A percentile compares a stretch with the other conserved stretches of the same genome.
phyloP scores from a whole-genome alignment of 2,888 invertebrate species.

The Crocallis elinguaria region DNA sequence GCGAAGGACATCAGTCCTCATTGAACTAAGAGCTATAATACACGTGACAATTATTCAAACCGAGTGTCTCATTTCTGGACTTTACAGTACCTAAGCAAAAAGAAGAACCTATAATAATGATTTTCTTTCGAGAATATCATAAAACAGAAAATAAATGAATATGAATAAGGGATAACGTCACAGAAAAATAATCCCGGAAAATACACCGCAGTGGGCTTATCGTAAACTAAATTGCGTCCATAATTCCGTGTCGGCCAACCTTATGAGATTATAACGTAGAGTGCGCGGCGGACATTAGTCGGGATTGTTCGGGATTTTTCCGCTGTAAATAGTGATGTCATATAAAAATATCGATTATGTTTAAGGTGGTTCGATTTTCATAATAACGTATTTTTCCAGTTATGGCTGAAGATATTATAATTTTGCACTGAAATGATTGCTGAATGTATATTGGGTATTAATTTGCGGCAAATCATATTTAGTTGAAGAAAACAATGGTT shows the following conservation, averaged over 20 bases:
- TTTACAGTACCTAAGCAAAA: too few relatives aligned
- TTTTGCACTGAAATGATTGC: too few relatives aligned
- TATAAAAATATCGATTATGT: conserved; percentile 1
- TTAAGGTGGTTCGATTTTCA: too few relatives aligned
- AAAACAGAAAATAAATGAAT: conserved; percentile 15
- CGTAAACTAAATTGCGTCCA: conserved; percentile 35
- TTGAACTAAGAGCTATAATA: too few relatives aligned
- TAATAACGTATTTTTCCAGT: neutral
- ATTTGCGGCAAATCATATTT: too few relatives aligned
- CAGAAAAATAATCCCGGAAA: conserved; percentile 27
- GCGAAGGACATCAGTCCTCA: too few relatives aligned
- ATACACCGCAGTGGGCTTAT: conserved; percentile 22
- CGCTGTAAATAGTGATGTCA: conserved; percentile 9
- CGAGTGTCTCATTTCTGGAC: too few relatives aligned
- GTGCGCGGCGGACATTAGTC: conserved; percentile 22
- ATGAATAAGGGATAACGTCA: conserved; percentile 2
- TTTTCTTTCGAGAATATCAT: neutral
- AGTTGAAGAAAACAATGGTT: too few relatives aligned
- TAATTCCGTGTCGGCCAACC: conserved; percentile 27
- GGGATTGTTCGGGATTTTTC: conserved; percentile 23
- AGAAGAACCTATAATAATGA: too few relatives aligned
- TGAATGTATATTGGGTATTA: too few relatives aligned
- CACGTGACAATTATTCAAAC: too few relatives aligned
- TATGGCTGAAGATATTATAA: too few relatives aligned
- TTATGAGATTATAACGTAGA: conserved; percentile 27